These are phyloP conservation scores for Anolis sagrei DNA, from an alignment of 2,113 vertebrate species.

Conservation along the genomic window DNA sequence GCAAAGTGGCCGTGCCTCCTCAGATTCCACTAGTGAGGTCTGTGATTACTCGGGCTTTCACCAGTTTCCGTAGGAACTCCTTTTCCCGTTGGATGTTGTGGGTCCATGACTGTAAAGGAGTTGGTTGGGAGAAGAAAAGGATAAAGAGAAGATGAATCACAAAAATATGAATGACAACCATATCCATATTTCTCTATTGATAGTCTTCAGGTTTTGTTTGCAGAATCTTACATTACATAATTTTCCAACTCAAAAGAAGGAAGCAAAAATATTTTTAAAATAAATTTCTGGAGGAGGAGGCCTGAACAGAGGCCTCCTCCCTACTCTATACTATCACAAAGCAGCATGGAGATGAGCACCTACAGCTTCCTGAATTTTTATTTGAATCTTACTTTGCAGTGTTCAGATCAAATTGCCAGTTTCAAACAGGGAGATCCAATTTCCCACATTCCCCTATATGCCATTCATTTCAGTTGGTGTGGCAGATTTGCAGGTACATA, in stretches of 20 bases:
- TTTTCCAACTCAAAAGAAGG: not conserved
- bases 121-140: not conserved
- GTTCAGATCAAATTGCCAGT: not conserved
- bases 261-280: not conserved
- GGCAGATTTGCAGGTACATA: not conserved
- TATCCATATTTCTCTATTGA: not conserved
- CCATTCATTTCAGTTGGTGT: not conserved
- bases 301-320: not conserved
- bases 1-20: constrained; percentile 63
- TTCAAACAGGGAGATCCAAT: not conserved
- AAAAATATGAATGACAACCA: constrained; percentile 29
- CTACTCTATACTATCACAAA: not conserved
- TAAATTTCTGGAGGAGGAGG: not conserved
- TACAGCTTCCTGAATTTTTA: not conserved
- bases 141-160: constrained; percentile 21
- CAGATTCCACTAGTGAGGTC: constrained; percentile 96
- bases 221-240: not conserved
- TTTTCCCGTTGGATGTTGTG: constrained; percentile 98
- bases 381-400: not conserved
- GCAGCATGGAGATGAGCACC: not conserved
- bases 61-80: constrained; percentile 95
- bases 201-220: not conserved
- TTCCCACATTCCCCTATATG: not conserved
- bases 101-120: constrained; percentile 91
- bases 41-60: constrained; percentile 91